phyloP scores from a whole-genome alignment of 2,888 invertebrate genomes.

The Heteromyza rotundicornis region DNA sequence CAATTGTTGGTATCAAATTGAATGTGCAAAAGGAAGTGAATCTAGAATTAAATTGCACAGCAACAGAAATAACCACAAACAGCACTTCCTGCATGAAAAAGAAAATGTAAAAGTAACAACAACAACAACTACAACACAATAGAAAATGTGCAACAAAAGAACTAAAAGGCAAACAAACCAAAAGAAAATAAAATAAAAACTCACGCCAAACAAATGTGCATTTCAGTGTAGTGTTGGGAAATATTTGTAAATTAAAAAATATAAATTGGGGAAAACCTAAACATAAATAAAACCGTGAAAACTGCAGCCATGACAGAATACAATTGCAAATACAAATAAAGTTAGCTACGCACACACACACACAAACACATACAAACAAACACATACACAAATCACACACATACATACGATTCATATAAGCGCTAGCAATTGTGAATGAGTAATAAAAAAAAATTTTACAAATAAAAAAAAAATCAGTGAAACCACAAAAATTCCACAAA shows the following conservation, averaged over 20 bases:
- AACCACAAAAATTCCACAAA: constrained; percentile 11
- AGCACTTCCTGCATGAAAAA: constrained; percentile 15
- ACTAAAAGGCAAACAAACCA: constrained; percentile 15
- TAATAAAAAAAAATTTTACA: no score
- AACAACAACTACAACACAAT: constrained; percentile 17
- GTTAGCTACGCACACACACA: neutral
- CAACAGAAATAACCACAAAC: constrained; percentile 24
- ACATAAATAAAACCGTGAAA: neutral
- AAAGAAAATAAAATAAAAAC: constrained; percentile 1
- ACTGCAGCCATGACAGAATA: neutral
- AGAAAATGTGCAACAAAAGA: constrained; percentile 19
- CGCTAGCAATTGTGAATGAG: no score
- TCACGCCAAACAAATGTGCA: neutral
- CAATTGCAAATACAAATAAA: constrained; percentile 4
- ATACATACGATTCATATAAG: no score
- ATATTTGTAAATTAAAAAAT: neutral
- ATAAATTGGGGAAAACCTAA: constrained; percentile 8
- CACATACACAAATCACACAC: neutral
- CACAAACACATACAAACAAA: neutral
- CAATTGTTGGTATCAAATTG: constrained; percentile 21
- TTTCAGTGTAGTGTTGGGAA: neutral
- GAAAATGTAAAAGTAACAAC: constrained; percentile 8
- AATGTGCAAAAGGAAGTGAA: constrained; percentile 19
- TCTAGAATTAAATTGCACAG: constrained; percentile 22
- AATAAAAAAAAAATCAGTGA: constrained; percentile 19